Conservation (phyloP, 1,140 invertebrate genomes). For the Leptestheria dahalacensis region DNA sequence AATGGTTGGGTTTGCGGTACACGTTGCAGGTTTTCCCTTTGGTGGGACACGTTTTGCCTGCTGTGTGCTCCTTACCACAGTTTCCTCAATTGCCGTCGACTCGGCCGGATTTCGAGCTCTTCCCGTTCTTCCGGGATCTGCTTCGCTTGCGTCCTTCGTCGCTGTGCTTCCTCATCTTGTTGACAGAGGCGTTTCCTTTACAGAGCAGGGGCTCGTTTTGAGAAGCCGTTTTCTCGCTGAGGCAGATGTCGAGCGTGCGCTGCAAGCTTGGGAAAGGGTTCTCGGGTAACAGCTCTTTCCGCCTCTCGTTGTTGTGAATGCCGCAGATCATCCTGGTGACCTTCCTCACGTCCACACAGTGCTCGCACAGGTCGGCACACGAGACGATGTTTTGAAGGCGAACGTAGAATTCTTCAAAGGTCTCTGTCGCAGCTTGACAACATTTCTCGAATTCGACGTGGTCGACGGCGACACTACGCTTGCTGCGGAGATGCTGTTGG, state of each 20-base stretch:
- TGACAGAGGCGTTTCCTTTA: not conserved
- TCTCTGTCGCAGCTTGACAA: too few relatives aligned
- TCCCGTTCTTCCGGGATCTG: not conserved
- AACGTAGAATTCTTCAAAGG: too few relatives aligned
- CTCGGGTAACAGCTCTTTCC: not conserved
- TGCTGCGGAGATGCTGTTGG: too few relatives aligned
- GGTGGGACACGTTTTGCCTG: not conserved
- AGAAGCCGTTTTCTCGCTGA: slow-evolving; percentile 4
- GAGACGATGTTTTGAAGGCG: too few relatives aligned
- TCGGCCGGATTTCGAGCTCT: not conserved
- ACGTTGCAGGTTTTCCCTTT: slow-evolving; percentile 1
- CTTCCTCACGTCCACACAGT: too few relatives aligned
- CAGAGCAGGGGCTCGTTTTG: slow-evolving; percentile 14
- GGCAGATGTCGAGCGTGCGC: too few relatives aligned
- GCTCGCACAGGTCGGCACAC: too few relatives aligned
- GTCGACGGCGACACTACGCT: too few relatives aligned
- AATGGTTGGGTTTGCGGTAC: not conserved
- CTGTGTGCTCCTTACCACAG: too few relatives aligned
- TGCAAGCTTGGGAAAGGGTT: slow-evolving; percentile 7
- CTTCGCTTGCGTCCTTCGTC: not conserved
- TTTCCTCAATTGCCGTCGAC: slow-evolving; percentile 3
- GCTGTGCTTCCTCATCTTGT: not conserved
- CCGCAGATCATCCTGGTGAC: too few relatives aligned
- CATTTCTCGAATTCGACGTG: too few relatives aligned
- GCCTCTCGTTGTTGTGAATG: slow-evolving; percentile 9